A percentile compares a stretch with the other conserved stretches of the same genome.
Conservation (phyloP, 2,113 vertebrate genomes). For the Eupsittula cactorum region DNA sequence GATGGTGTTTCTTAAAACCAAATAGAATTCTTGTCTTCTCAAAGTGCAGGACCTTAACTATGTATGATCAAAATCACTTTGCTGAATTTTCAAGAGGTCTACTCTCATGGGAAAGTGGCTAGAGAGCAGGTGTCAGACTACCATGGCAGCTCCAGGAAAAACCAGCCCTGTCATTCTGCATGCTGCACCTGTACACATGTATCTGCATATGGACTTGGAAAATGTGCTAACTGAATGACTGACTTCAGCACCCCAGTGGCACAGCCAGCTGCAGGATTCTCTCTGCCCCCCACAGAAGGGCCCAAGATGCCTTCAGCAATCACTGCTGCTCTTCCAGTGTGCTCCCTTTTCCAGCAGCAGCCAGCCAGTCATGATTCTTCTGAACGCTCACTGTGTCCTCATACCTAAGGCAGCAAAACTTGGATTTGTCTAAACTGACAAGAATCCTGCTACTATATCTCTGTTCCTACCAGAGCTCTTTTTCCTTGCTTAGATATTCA, state of each 20-base stretch:
- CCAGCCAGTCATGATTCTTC: neutral
- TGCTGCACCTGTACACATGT: accelerated
- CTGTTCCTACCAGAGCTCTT: neutral
- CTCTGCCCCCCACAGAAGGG: accelerated
- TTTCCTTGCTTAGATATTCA: neutral
- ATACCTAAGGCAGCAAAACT: neutral
- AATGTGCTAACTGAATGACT: neutral
- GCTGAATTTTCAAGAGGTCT: neutral
- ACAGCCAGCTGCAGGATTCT: neutral
- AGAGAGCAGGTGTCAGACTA: neutral
- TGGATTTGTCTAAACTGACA: neutral
- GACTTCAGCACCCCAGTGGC: neutral
- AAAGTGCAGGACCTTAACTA: neutral
- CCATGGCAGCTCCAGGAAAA: neutral
- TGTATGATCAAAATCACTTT: neutral
- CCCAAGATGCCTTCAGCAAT: neutral
- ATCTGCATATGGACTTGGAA: neutral
- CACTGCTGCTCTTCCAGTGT: neutral
- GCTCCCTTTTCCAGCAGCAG: neutral
- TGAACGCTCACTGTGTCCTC: neutral
- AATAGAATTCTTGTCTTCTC: neutral
- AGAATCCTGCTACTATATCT: neutral
- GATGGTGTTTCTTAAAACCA: neutral
- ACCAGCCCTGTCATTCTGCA: neutral
- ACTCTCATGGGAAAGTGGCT: neutral